Evolutionary conservation across 2,113 vertebrate species (phyloP).

Genomic region (Hippocampus zosterae): DNA sequence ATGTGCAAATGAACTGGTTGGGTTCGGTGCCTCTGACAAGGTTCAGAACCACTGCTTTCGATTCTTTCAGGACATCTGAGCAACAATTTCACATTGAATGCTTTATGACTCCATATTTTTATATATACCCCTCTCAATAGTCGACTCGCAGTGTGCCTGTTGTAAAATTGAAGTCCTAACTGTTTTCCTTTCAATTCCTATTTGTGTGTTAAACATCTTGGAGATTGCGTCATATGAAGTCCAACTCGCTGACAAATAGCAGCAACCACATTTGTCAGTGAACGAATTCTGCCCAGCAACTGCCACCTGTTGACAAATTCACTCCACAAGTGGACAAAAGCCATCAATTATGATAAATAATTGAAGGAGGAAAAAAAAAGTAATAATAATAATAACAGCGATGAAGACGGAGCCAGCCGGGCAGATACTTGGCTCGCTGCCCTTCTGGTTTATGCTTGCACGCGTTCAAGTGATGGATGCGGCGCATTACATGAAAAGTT

Average conservation of each 20-base stretch:
- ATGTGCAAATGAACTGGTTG: too few relatives aligned
- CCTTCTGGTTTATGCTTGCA: slow-evolving; percentile 34
- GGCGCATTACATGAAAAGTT: not conserved
- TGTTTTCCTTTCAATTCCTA: not conserved
- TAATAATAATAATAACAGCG: not conserved
- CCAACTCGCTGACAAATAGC: not conserved
- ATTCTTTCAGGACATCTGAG: too few relatives aligned
- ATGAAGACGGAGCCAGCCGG: not conserved
- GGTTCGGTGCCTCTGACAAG: too few relatives aligned
- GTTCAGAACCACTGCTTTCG: too few relatives aligned
- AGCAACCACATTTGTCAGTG: not conserved
- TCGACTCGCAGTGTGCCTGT: too few relatives aligned
- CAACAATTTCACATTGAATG: too few relatives aligned
- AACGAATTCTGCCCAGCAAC: too few relatives aligned
- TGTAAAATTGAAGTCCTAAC: not conserved
- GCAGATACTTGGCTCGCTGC: slow-evolving; percentile 22
- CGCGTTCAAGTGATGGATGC: slow-evolving; percentile 17
- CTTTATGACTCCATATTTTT: too few relatives aligned
- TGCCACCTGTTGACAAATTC: not conserved
- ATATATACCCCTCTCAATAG: too few relatives aligned
- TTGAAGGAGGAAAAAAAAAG: not conserved
- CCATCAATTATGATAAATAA: slow-evolving; percentile 26
- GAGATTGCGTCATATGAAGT: not conserved
- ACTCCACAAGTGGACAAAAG: not conserved
- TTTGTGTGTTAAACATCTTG: not conserved